Evolutionary conservation across 2,797 vertebrate genomes (phyloP), one percentile per base, ranked within the genome.

Genomic region (Limnodromus scolopaceus): DNA sequence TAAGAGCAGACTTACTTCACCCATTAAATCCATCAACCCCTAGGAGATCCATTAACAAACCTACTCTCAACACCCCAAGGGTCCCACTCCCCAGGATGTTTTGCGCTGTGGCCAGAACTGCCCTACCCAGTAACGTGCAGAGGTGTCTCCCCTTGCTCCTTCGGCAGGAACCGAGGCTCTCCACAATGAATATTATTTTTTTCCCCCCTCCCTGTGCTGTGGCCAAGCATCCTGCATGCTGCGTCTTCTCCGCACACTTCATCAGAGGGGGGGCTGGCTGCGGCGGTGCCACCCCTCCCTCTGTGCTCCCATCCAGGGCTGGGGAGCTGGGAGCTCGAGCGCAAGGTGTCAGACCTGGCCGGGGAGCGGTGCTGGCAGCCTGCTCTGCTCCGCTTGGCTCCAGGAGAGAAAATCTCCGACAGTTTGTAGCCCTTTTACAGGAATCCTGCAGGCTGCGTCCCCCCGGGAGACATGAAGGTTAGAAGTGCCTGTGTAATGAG

Each of bases 1-100:
- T 93, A 97, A 93, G 92, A 87, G 82, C 71, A 71, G 87, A 54
- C 57, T 95, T 95, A 70, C 81, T 97, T 95, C 88, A 95, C 77
- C 83, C 83, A 91, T 85, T 96, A 95, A 96, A 97, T 95, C 86
- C 86, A 91, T 95, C 94, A 94, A 4, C 66, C 86, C 85, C 27
- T 46, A 54, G 51, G 85, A 96, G 77, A 92, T 85, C 58, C 77
- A 87, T 85, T 91, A 91, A 72, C 77, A 95, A 87, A 48, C 48
- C 51, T 53, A 3, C 45, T 80, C 80, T 78, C 64, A 69, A 32
- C 83, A 82, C 74, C 90, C 87, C 90, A 88, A 74, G 92, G 83
- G 85, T 92, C 92, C 85, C 87, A 88, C 85, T 96, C 87, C 94
- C 90, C 58, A 6, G 64, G 90, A 80, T 85, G 80, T 38, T 93